These are phyloP conservation scores for Chrysolina americana DNA, from an alignment of 2,888 invertebrate genomes.

Conservation along the genomic window DNA sequence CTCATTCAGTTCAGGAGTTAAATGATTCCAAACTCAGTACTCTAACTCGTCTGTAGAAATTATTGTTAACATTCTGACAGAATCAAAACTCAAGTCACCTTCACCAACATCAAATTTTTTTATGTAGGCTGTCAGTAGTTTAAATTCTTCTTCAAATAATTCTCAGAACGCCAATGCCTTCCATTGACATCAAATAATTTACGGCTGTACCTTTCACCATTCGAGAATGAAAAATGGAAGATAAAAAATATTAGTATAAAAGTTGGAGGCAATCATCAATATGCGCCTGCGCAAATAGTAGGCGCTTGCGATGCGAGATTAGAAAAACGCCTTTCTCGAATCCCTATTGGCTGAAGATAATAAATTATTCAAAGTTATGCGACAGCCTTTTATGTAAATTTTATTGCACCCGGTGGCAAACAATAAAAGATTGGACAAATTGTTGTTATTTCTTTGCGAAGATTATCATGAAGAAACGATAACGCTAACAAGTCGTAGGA, in stretches of 20 bases:
- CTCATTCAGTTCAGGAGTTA: too few relatives aligned
- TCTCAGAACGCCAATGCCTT: neutral
- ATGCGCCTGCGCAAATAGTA: slow-evolving; percentile 51
- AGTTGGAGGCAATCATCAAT: slow-evolving; percentile 45
- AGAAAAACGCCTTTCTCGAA: slow-evolving; percentile 35
- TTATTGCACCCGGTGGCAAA: slow-evolving; percentile 30
- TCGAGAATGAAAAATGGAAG: neutral
- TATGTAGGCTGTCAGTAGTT: neutral
- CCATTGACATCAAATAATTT: neutral
- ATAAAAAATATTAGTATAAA: slow-evolving; percentile 31
- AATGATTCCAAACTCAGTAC: too few relatives aligned
- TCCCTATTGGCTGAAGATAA: slow-evolving; percentile 33
- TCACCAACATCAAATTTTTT: too few relatives aligned
- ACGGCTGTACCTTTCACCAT: neutral
- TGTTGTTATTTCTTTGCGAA: slow-evolving; percentile 26
- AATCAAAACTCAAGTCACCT: too few relatives aligned
- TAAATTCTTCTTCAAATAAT: neutral
- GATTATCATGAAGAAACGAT: neutral
- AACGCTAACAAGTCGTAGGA: neutral
- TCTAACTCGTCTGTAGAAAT: too few relatives aligned
- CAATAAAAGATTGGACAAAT: slow-evolving; percentile 29
- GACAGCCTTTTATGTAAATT: slow-evolving; percentile 38
- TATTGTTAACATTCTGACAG: too few relatives aligned
- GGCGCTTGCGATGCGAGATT: slow-evolving; percentile 45
- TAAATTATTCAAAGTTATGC: slow-evolving; percentile 36